Evolutionary conservation across 2,113 vertebrate species (phyloP).

Genomic region (Rhodinocichla rosea): DNA sequence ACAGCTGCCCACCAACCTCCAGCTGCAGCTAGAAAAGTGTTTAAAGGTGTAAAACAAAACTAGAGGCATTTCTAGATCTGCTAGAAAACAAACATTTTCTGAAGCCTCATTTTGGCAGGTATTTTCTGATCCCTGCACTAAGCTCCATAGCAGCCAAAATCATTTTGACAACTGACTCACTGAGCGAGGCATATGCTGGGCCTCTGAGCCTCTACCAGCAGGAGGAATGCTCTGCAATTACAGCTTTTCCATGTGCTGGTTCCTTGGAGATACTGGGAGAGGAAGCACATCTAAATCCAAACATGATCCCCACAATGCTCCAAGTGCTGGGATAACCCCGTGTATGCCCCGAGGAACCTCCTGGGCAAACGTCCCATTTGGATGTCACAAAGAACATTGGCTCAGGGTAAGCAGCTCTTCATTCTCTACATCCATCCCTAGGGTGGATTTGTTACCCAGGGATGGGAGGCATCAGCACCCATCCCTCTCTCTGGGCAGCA

Average conservation of each 20-base stretch:
- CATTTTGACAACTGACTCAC: constrained; percentile 14
- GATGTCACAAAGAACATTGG: neutral
- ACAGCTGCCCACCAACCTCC: neutral
- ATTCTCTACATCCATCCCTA: neutral
- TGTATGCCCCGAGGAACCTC: neutral
- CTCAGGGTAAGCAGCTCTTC: neutral
- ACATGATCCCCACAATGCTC: neutral
- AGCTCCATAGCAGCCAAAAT: neutral
- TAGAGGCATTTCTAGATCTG: neutral
- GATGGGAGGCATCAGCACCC: neutral
- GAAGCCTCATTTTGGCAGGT: neutral
- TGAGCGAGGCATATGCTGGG: neutral
- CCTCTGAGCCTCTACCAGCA: neutral
- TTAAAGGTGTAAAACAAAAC: neutral
- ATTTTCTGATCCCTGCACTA: neutral
- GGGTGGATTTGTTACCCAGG: neutral
- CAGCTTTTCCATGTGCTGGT: neutral
- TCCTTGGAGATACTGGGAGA: neutral
- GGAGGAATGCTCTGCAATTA: neutral
- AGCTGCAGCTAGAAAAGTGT: neutral
- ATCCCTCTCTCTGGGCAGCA: neutral
- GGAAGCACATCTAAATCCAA: neutral
- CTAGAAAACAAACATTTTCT: neutral
- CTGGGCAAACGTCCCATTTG: neutral
- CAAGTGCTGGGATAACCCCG: neutral